Evolutionary conservation across 2,797 vertebrate species (phyloP), one percentile per base, ranked within the genome.

Genomic region (Atherinosoma microstoma): DNA sequence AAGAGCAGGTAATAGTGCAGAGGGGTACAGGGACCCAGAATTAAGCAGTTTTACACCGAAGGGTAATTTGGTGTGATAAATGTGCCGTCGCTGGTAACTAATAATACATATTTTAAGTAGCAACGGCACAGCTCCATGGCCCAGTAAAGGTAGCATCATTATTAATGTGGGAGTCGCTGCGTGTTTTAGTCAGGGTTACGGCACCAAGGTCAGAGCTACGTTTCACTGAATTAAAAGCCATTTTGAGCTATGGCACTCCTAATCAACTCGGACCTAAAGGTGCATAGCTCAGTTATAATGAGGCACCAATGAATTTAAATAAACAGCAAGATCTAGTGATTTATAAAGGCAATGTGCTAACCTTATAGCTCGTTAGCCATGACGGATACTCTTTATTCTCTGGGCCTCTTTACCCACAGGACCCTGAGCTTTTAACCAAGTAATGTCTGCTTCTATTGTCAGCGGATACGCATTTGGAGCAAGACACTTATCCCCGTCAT

Each of bases 221-320:
- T 98, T 98, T 98, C 92, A 94, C 95, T 97, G 97, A 98, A 98
- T 99, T 98, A 99, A 99, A 99, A 98, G 97, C 96, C 97, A 98
- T 97, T 98, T 97, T 98, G 96, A 98, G 96, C 96, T 97, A 98
- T 97, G 95, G 96, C 94, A 96, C 96, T 96, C 94, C 96, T 99
- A 98, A 98, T 98, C 97, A 99, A 97, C 96, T 97, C 95, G 94
- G 97, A 98, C 96, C 96, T 97, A 98, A 98, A 99, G 97, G 97
- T 98, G 96, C 96, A 98, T 97, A 97, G 96, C 97, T 98, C 96
- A 97, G 95, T 97, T 98, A 98, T 99, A 99, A 99, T 99, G 97
- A 98, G 97, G 94, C 95, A 95, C 94, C 96, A 96, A 97, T 97
- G 95, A 98, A 98, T 98, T 97, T 98, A 98, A 98, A 98, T 98